Evolutionary conservation across 2,113 vertebrate species (phyloP), one percentile per base, ranked within the genome.

Genomic region (Calyptommatus sinebrachiatus): DNA sequence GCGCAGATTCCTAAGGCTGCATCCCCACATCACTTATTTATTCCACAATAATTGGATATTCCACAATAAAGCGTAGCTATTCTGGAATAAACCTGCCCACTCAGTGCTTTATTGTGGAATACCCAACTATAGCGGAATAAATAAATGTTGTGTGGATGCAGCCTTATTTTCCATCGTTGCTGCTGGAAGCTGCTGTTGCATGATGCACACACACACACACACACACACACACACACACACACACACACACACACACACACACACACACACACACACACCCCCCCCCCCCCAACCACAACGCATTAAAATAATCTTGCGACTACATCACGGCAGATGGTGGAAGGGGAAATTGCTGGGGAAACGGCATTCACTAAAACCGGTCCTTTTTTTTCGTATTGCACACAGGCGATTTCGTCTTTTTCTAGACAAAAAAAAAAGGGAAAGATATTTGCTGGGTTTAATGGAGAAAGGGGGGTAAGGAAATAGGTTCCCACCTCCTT

Each of bases 401-500:
- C 7, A 10, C 2, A n/a, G 1, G n/a, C 22, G 50, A 53, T 53
- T 53, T 31, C 8, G 45, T 71, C 24, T 26, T 22, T 48, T 16
- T n/a, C n/a, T 57, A 62, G 50, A 75, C 50, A 61, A 26, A 61
- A 48, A n/a, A 10, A 0, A 2, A 16, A 45, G 26, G n/a, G 48
- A n/a, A n/a, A n/a, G n/a, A n/a, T n/a, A n/a, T 26, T 11, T 31
- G 67, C 29, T 20, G 7, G 11, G 61, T n/a, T n/a, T n/a, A 22
- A 24, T 6, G 48, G 16, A 14, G 35, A 7, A 60, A 8, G 24
- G 5, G 1, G 75, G 46, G 2, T 3, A 28, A 1, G 76, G 67
- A 76, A 83, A 76, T 84, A 28, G 1, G 45, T 68, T 85, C 85
- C 63, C 84, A 87, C 81, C 82, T 20, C 81, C 78, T n/a, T n/a